Evolutionary conservation across 1,140 invertebrate genomes (phyloP), one percentile per base, ranked within the genome.

Genomic region (Brachionus asplanchnoidis): DNA sequence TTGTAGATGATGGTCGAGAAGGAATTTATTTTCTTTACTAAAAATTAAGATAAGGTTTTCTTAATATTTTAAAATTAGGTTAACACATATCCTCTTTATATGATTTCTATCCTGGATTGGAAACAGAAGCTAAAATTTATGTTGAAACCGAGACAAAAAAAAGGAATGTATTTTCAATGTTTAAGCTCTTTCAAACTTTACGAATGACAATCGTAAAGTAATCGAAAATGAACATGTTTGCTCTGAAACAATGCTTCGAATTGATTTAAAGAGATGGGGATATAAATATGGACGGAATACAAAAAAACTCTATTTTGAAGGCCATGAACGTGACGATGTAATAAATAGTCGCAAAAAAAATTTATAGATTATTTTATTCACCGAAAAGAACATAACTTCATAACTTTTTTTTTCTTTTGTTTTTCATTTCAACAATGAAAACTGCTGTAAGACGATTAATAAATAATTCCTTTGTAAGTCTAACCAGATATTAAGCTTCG

Each of bases 281-380:
- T 32, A 32, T 40, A 17, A 40, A 40, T 73, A 36, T n/a, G 40
- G 36, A 73, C n/a, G 36, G 7, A 73, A 73, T 40, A 36, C 68
- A 17, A 32, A 73, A 40, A 32, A 36, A 40, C 68, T n/a, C n/a
- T 73, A 42, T 73, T 40, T 73, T 40, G 26, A 36, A 40, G 68
- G 68, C 32, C 68, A 73, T 73, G 68, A 73, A 73, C 26, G 68
- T 7, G n/a, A 32, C 26, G 68, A 73, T 36, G 68, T 73, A 36
- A 40, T 73, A 36, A 40, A 73, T 17, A 17, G 36, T n/a, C 68
- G 68, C n/a, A n/a, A 36, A 32, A 73, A 36, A 11, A 36, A 73
- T 73, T 73, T 40, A 73, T 73, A 12, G 68, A 73, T 40, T 40
- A 73, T 73, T 73, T 73, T 73, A 17, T 73, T 17, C n/a, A 73